Evolutionary conservation across 1,140 invertebrate species (phyloP).

Genomic region (Campoletis sonorensis): DNA sequence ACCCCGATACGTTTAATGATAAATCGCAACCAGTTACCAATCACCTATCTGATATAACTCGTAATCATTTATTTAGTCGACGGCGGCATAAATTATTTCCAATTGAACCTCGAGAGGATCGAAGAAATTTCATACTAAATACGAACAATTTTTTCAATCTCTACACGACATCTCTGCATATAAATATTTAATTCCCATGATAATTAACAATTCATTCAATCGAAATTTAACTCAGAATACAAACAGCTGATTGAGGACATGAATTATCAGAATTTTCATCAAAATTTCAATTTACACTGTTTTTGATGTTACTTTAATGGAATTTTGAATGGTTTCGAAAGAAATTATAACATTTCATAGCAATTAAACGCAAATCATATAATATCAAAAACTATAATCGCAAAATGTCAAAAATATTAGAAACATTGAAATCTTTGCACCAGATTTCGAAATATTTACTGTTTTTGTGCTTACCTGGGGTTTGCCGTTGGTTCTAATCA

Average conservation of each 20-base stretch:
- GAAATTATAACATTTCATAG: too few relatives aligned
- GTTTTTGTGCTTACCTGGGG: constrained; percentile 15
- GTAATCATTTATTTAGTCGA: background rate
- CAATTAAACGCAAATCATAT: too few relatives aligned
- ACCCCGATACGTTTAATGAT: constrained; percentile 23
- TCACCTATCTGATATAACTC: background rate
- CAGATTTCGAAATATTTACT: too few relatives aligned
- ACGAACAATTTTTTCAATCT: background rate
- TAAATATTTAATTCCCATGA: background rate
- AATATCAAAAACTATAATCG: too few relatives aligned
- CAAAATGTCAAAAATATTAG: too few relatives aligned
- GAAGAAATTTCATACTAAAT: background rate
- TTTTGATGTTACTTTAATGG: too few relatives aligned
- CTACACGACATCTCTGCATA: background rate
- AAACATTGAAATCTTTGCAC: too few relatives aligned
- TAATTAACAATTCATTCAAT: background rate
- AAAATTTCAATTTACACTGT: too few relatives aligned
- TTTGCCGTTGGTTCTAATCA: constrained; percentile 1
- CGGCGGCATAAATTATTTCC: background rate
- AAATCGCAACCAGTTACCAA: background rate
- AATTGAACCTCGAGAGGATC: background rate
- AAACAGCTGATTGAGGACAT: too few relatives aligned
- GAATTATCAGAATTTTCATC: too few relatives aligned
- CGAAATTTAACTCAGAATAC: too few relatives aligned
- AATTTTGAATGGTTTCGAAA: too few relatives aligned